Base-by-base conservation (phyloP, 37 sponge, comb jelly and placozoan species). In the Hexactinellida sp. region DNA sequence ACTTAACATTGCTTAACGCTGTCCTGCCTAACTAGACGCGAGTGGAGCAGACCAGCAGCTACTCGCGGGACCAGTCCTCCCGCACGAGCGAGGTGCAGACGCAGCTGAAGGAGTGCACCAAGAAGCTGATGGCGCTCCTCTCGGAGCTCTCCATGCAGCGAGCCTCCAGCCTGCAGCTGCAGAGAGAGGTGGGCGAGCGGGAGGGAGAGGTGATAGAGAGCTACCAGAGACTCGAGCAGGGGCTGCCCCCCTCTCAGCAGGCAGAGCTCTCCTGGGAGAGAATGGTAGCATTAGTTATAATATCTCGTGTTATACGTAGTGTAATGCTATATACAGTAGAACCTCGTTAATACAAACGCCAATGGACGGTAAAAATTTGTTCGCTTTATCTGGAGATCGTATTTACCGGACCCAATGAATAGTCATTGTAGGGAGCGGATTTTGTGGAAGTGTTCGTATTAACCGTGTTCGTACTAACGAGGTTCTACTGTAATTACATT, bases 101-200 rank as follows among this genome's bases (percentile, higher is more conserved):
- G 9, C 91, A 90, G 82, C 89, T 98, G 39, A 92, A 92, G 51
- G 96, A 95, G 5, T 41, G 88, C 28, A 95, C 94, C 10, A 87
- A 89, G 36, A 98, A 95, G 87, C 94, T 94, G 90, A 98, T 95
- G 99, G 93, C 96, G 10, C 76, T 92, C 0, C 90, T 98, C 21
- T 96, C 99, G 0, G 96, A 98, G 39, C 87, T 98, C 13, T 91
- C 96, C 36, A 94, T 98, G 97, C 87, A 91, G 21, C 96, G 95
- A 90, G 93, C 92, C 13, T 54, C 54, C 36, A 86, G 90, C 16
- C 86, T 92, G n/a, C 89, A 88, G 85, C 88, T 96, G 54, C 87
- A 90, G 38, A 92, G 93, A 82, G 91, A 91, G 55, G 84, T 90
- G 38, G 76, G 36, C 1, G 89, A 88, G 82, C 82, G 32, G 63